A percentile compares a stretch with the other conserved stretches of the same genome.
These are phyloP conservation scores for Sturmia bella DNA, from an alignment of 2,888 invertebrate species.

Conservation along the genomic window DNA sequence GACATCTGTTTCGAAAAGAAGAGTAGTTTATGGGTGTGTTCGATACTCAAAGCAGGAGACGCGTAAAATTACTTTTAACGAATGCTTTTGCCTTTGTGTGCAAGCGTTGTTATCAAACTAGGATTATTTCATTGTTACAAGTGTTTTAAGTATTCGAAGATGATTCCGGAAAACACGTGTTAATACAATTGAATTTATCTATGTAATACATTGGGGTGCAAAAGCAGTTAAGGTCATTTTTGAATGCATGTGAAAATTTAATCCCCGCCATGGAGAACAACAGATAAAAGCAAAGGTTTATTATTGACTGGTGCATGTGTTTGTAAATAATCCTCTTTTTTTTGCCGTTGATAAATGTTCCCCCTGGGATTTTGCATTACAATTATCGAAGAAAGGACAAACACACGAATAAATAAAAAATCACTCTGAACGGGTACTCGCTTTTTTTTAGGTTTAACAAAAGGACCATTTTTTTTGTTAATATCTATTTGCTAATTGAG, in stretches of 20 bases:
- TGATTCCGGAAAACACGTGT: conserved; percentile 72
- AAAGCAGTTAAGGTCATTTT: conserved; percentile 37
- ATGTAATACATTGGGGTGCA: conserved; percentile 27
- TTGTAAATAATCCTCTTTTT: conserved; percentile 78
- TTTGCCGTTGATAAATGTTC: conserved; percentile 81
- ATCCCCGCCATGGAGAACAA: conserved; percentile 35
- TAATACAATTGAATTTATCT: conserved; percentile 57
- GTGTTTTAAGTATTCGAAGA: conserved; percentile 55
- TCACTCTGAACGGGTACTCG: neutral
- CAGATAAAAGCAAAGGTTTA: conserved; percentile 74
- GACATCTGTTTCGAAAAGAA: conserved; percentile 71
- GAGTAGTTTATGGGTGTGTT: conserved; percentile 10
- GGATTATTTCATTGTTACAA: conserved; percentile 65
- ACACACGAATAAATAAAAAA: neutral
- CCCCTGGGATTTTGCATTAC: conserved; percentile 79
- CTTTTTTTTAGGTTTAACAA: conserved; percentile 32
- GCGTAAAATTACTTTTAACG: conserved; percentile 79
- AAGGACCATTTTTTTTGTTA: conserved; percentile 1
- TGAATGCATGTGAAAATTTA: conserved; percentile 43
- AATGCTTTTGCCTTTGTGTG: conserved; percentile 26
- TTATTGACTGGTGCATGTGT: conserved; percentile 77
- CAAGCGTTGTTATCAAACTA: conserved; percentile 65
- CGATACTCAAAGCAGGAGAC: conserved; percentile 72
- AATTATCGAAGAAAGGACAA: conserved; percentile 73
- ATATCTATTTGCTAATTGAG: conserved; percentile 79